Evolutionary conservation across 2,888 invertebrate genomes (phyloP), one percentile per base, ranked within the genome.

Genomic region (Onthophagus sagittarius): DNA sequence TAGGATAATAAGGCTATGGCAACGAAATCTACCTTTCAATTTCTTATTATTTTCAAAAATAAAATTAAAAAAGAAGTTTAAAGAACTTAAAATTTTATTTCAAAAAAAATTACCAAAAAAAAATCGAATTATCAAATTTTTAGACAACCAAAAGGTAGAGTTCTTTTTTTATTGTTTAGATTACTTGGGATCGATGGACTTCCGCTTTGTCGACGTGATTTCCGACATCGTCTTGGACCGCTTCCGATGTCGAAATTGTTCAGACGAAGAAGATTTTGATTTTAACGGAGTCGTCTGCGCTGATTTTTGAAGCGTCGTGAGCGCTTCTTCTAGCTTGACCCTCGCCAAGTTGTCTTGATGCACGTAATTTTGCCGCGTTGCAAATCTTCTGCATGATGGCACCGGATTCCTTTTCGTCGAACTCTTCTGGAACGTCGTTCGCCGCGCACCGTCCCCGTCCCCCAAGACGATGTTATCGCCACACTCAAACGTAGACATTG

Each of bases 341-440:
- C 76, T 78, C 69, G 79, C 32, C 13, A 72, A 74, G 15, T 77
- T 76, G 64, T 81, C 79, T 3, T 23, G 23, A 11, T 73, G 64
- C 9, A 63, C 71, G 5, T 77, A 76, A n/a, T 76, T 75, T 4
- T 78, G 78, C 15, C 79, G 77, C 4, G 80, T 78, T 4, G 80
- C 80, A 73, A 83, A 82, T 75, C 81, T 81, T 65, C 81, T 76
- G 13, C 80, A 76, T 9, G 83, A 83, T 0, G 82, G 78, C n/a
- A 81, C 77, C 4, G 80, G 81, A n/a, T 76, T 70, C 33, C 82
- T 76, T 76, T 79, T 79, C 63, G 77, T 77, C 63, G 70, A 71
- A 15, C 71, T 23, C 15, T 75, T 75, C n/a, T 70, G 71, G 33
- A 63, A 39, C 4, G 76, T 71, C 0, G 75, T 72, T 32, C 77